These are phyloP conservation scores for Eulacestoma nigropectus DNA, from an alignment of 2,113 vertebrate genomes.

Conservation along the genomic window DNA sequence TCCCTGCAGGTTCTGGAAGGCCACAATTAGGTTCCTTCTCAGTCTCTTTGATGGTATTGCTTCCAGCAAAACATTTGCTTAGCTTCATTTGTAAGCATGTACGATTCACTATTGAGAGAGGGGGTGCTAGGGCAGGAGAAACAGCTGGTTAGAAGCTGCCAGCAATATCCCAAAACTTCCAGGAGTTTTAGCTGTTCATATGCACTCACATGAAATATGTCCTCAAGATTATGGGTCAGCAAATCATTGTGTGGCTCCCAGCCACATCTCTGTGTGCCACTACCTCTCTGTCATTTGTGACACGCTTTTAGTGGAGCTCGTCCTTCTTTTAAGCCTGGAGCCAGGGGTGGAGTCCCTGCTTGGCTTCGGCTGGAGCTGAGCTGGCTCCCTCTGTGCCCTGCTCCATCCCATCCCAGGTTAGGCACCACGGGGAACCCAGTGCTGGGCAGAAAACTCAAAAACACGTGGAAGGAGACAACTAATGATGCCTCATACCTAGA, in stretches of 20 bases:
- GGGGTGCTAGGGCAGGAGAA: not conserved
- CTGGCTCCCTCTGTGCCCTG: not conserved
- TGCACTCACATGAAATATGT: not conserved
- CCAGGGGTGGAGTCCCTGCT: not conserved
- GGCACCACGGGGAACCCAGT: not conserved
- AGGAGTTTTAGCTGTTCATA: not conserved
- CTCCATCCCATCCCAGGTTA: not conserved
- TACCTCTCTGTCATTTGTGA: not conserved
- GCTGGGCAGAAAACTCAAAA: not conserved
- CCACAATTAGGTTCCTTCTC: not conserved
- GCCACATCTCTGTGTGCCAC: not conserved
- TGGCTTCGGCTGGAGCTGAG: not conserved
- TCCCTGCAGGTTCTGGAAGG: not conserved
- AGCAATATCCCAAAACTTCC: not conserved
- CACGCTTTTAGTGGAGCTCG: not conserved
- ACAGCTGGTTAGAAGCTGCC: constrained; percentile 40
- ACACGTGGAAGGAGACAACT: not conserved
- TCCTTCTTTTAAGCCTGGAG: not conserved
- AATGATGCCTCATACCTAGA: not conserved
- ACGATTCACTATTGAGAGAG: not conserved
- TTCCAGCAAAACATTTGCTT: not conserved
- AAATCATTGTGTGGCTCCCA: constrained; percentile 44
- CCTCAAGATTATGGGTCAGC: not conserved
- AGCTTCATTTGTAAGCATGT: not conserved
- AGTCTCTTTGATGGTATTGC: not conserved